These are phyloP conservation scores for Drosophila cognata DNA, from an alignment of 2,888 invertebrate species.

Conservation along the genomic window DNA sequence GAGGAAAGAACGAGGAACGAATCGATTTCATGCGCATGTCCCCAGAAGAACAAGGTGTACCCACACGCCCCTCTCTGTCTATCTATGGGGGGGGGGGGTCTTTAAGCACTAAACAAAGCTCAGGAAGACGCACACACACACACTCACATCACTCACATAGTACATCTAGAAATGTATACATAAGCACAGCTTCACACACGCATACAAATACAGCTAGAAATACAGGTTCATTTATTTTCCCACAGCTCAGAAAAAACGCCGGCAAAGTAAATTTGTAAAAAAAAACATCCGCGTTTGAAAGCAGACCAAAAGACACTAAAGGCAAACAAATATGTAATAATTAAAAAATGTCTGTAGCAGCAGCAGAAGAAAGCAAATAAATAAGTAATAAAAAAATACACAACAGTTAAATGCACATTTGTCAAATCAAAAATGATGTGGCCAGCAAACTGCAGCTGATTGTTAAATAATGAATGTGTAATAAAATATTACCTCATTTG, in stretches of 20 bases:
- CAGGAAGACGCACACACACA: slow-evolving; percentile 12
- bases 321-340: slow-evolving; percentile 43
- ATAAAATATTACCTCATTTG: background rate
- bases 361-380: slow-evolving; percentile 26
- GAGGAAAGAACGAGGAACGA: slow-evolving; percentile 49
- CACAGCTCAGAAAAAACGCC: slow-evolving; percentile 20
- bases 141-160: background rate
- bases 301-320: slow-evolving; percentile 22
- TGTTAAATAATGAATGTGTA: slow-evolving; percentile 11
- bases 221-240: background rate
- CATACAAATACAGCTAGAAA: background rate
- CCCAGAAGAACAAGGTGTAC: slow-evolving; percentile 33
- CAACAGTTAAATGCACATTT: slow-evolving; percentile 61
- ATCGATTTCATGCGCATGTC: slow-evolving; percentile 74
- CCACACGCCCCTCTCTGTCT: background rate
- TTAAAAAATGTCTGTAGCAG: slow-evolving; percentile 23
- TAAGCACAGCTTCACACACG: background rate
- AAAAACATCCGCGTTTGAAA: slow-evolving; percentile 73
- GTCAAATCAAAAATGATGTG: slow-evolving; percentile 56
- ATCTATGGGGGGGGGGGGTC: no score
- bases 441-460: slow-evolving; percentile 22
- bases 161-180: slow-evolving; percentile 3
- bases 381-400: slow-evolving; percentile 41
- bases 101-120: slow-evolving; percentile 24
- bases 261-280: slow-evolving; percentile 47